Conservation (phyloP, 1,140 invertebrate species). For the Conus betulinus region DNA sequence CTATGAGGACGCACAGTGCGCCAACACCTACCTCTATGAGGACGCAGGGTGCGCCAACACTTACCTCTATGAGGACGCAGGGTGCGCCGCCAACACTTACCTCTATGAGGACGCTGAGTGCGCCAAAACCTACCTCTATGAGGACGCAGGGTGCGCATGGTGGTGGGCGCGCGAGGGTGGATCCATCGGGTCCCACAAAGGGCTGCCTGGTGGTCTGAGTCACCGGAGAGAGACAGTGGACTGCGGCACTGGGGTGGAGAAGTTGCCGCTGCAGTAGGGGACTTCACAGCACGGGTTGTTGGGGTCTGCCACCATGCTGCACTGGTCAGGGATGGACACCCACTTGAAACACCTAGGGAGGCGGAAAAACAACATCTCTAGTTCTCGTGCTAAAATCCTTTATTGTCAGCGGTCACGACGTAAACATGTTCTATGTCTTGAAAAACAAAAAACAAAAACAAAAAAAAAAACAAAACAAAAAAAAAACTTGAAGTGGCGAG, state of each 20-base stretch:
- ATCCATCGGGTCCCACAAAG: constrained; percentile 13
- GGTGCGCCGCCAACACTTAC: too few relatives aligned
- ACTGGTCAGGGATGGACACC: constrained; percentile 29
- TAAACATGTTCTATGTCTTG: too few relatives aligned
- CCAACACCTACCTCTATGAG: too few relatives aligned
- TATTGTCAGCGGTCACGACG: neutral
- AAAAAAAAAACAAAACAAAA: too few relatives aligned
- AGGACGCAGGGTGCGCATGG: neutral
- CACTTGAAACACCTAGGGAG: constrained; percentile 21
- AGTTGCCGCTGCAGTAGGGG: constrained; percentile 46
- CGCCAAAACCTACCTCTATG: neutral
- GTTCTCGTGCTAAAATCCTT: neutral
- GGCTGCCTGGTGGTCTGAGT: neutral
- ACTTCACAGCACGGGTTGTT: constrained; percentile 54
- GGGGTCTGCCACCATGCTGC: constrained; percentile 42
- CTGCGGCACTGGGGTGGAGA: constrained; percentile 35
- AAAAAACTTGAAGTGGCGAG: too few relatives aligned
- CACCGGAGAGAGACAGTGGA: constrained; percentile 26
- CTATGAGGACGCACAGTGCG: too few relatives aligned
- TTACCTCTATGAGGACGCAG: too few relatives aligned
- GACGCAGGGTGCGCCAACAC: too few relatives aligned
- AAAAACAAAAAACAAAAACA: too few relatives aligned
- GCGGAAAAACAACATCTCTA: too few relatives aligned
- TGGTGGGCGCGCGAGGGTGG: constrained; percentile 17
- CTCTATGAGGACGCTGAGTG: too few relatives aligned